A percentile compares a stretch with the other conserved stretches of the same genome.
These are phyloP conservation scores for Scolanthus callimorphus DNA, from an alignment of 92 coral and sea anemone species.

Conservation along the genomic window DNA sequence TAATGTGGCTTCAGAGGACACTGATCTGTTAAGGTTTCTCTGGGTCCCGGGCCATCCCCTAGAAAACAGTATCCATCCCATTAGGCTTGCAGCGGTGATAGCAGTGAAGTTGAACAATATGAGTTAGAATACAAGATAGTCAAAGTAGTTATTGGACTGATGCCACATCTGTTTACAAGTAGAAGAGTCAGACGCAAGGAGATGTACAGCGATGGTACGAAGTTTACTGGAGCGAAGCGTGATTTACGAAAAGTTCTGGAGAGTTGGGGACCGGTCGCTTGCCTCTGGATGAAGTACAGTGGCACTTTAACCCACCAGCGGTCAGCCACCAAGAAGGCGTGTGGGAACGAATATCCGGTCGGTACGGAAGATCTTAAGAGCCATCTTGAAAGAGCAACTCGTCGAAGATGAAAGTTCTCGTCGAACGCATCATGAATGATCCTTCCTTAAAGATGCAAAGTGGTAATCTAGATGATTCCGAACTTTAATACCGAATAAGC, in stretches of 20 bases:
- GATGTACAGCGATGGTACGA: constrained; percentile 19
- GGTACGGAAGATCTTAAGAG: neutral
- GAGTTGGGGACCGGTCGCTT: constrained; percentile 3
- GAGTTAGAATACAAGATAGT: neutral
- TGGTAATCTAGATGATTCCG: neutral
- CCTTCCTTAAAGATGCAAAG: neutral
- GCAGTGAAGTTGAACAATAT: neutral
- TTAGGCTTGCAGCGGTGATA: neutral
- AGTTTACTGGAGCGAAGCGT: constrained; percentile 11
- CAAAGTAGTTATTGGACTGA: neutral
- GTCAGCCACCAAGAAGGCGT: neutral
- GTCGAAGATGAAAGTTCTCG: neutral
- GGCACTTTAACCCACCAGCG: neutral
- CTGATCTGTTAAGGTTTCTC: too few relatives aligned
- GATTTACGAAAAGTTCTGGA: constrained; percentile 20
- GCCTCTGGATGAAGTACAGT: constrained; percentile 1
- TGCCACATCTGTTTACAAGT: neutral
- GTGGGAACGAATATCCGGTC: neutral
- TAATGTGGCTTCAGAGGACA: too few relatives aligned
- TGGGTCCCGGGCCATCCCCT: neutral
- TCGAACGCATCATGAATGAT: neutral
- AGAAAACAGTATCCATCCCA: neutral
- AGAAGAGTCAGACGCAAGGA: constrained; percentile 10
- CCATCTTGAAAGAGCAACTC: neutral
- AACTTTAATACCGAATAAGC: neutral